Evolutionary conservation across 2,113 vertebrate genomes (phyloP).

Genomic region (Mus musculus): DNA sequence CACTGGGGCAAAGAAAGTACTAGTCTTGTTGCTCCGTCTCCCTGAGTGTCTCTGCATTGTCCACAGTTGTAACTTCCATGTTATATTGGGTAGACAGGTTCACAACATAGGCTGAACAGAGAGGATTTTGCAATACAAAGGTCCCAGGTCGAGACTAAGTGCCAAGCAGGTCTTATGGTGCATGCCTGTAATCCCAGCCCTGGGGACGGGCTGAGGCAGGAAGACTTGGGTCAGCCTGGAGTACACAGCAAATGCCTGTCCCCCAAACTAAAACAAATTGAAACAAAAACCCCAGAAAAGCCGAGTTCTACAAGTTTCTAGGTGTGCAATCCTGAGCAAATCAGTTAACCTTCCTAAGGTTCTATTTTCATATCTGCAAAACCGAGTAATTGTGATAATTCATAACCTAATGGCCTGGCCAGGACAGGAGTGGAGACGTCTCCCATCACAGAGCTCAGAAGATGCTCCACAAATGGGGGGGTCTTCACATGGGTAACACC

Average conservation of each 20-base stretch:
- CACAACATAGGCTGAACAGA: not conserved
- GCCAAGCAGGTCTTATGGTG: not conserved
- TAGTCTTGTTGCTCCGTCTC: not conserved
- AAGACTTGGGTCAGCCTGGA: not conserved
- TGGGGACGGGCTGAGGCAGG: not conserved
- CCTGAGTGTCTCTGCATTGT: not conserved
- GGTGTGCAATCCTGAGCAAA: not conserved
- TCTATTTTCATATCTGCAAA: not conserved
- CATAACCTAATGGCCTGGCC: too few relatives aligned
- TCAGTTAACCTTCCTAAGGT: not conserved
- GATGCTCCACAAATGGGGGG: not conserved
- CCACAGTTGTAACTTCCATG: not conserved
- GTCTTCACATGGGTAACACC: not conserved
- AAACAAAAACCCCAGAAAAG: not conserved
- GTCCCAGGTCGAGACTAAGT: not conserved
- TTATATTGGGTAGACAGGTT: not conserved
- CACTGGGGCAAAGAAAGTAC: not conserved
- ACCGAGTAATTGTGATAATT: rapidly evolving
- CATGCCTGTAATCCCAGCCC: not conserved
- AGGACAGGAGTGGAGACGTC: not conserved
- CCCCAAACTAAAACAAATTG: not conserved
- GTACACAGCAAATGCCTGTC: not conserved
- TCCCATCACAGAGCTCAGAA: too few relatives aligned
- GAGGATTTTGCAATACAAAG: not conserved
- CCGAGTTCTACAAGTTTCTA: not conserved